A percentile compares a stretch with the other conserved stretches of the same genome.
Evolutionary conservation across 2,797 vertebrate species (phyloP).

Genomic region (Ptychadena robeensis): DNA sequence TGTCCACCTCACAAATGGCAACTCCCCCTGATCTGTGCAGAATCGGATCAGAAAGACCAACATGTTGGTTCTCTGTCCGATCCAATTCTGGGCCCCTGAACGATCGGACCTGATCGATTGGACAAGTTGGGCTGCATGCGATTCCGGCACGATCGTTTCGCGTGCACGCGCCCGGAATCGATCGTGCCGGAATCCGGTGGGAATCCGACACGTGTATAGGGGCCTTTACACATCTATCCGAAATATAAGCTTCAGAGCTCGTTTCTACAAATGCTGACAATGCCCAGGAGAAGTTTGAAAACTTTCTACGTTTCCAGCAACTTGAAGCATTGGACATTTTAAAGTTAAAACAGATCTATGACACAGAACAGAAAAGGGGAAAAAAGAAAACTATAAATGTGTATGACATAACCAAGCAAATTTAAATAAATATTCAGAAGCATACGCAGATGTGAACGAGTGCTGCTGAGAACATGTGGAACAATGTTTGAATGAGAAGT

Average conservation of each 20-base stretch:
- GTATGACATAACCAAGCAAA: conserved; percentile 35
- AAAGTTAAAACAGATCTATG: conserved; percentile 44
- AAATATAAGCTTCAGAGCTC: too few species aligned
- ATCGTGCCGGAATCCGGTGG: too few species aligned
- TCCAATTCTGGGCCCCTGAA: too few species aligned
- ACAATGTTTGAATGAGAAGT: conserved; percentile 8
- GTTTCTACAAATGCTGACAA: background rate
- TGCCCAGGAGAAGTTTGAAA: conserved; percentile 7
- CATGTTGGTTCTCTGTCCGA: too few species aligned
- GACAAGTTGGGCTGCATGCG: too few species aligned
- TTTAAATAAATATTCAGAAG: conserved; percentile 24
- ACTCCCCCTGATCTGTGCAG: too few species aligned
- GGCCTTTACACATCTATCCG: background rate
- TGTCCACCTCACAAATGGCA: too few species aligned
- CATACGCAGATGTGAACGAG: background rate
- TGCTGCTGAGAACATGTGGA: conserved; percentile 27
- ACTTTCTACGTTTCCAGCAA: conserved; percentile 15
- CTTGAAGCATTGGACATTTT: conserved; percentile 10
- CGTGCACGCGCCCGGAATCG: too few species aligned
- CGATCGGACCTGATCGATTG: too few species aligned
- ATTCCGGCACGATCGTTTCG: too few species aligned
- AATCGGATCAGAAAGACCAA: too few species aligned
- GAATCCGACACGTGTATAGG: too few species aligned
- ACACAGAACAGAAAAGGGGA: conserved; percentile 46
- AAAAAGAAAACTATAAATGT: conserved; percentile 37